phyloP scores from a whole-genome alignment of 2,888 invertebrate genomes.

The Drosophila koepferae region DNA sequence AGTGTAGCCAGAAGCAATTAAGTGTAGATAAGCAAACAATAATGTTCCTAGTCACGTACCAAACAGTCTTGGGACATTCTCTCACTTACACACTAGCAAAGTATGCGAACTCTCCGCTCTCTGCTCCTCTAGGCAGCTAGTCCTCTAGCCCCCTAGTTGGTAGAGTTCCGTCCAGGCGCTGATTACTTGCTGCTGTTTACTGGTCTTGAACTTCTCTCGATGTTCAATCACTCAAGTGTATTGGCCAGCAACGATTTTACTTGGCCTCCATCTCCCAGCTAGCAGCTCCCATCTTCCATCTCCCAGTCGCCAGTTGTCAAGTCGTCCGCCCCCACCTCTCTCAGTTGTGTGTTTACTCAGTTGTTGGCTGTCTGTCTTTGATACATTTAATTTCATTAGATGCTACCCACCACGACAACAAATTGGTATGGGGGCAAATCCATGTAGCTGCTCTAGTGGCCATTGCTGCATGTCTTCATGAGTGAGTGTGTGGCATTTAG shows the following conservation, averaged over 20 bases:
- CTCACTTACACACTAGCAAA: conserved; percentile 48
- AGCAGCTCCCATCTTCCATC: background rate
- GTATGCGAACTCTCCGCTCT: background rate
- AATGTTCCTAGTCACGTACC: conserved; percentile 82
- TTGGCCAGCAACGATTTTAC: conserved; percentile 52
- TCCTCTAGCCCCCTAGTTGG: background rate
- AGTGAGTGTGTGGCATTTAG: conserved; percentile 29
- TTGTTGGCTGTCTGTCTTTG: conserved; percentile 48
- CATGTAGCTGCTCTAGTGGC: conserved; percentile 13
- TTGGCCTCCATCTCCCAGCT: background rate
- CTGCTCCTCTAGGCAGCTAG: background rate
- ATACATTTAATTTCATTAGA: conserved; percentile 69
- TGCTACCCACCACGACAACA: conserved; percentile 31
- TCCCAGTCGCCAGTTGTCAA: conserved; percentile 1
- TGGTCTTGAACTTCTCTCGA: conserved; percentile 34
- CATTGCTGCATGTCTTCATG: background rate
- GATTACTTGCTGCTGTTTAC: conserved; percentile 41
- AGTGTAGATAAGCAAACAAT: conserved; percentile 83
- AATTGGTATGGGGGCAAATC: conserved; percentile 25
- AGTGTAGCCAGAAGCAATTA: conserved; percentile 84
- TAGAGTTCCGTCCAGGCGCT: conserved; percentile 19
- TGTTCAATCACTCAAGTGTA: conserved; percentile 68
- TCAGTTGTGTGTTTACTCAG: conserved; percentile 24
- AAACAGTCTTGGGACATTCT: conserved; percentile 71
- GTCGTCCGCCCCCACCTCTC: background rate